Base-by-base conservation (phyloP, 2,797 vertebrate genomes). In the Sternotherus odoratus region DNA sequence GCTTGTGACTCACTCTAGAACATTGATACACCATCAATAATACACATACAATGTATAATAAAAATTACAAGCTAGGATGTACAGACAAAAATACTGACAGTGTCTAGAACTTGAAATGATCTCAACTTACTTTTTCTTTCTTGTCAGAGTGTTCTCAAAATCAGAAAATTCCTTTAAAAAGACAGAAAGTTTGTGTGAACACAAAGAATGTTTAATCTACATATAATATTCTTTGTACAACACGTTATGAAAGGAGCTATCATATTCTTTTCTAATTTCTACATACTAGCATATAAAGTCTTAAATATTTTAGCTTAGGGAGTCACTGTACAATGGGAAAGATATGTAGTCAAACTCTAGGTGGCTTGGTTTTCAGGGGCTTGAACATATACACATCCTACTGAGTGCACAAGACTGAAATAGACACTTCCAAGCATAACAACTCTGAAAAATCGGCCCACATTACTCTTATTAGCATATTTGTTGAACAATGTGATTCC, bases 71-170 rank as follows among this genome's bases (percentile, higher is more conserved):
- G n/a, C 50, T 87, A 84, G 86, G 82, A 77, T 9, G 77, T 60
- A 85, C 54, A 87, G 69, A 63, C 49, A 94, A 93, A 91, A 75
- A 72, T 43, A 85, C 13, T 69, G 86, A 91, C 69, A 82, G 5
- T 85, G 60, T 74, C 57, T 39, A 89, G 78, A 96, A 83, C 92
- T 94, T 11, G 46, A 85, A 90, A 74, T 85, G 83, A 94, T 95
- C 91, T 95, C 36, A 81, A 97, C 98, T 97, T 98, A 99, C 99
- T 98, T 98, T 98, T 96, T 98, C 90, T 96, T 97, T 97, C 98
- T 98, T 51, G 88, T 77, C 96, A 97, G 95, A 21, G 91, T 97
- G 85, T 95, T 94, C 91, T 97, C 98, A 91, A 95, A 96, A 91
- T 98, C 97, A 92, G 98, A 95, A 96, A 92, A 96, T 87, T 98